Conservation (phyloP, 2,797 vertebrate species). For the Melanogrammus aeglefinus region DNA sequence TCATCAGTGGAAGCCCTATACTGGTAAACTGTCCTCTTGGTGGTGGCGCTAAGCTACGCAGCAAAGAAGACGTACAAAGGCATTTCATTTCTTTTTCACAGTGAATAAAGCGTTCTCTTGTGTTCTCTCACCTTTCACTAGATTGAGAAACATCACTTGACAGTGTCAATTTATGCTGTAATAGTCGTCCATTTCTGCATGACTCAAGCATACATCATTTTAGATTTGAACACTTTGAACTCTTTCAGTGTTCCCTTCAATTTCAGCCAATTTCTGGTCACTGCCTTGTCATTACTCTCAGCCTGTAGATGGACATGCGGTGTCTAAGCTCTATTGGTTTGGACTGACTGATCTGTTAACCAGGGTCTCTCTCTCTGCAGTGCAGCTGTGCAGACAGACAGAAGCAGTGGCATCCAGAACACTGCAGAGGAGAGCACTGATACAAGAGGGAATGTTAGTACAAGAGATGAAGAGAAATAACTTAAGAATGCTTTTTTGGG, state of each 20-base stretch:
- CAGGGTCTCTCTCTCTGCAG: conserved; percentile 69
- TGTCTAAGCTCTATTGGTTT: conserved; percentile 50
- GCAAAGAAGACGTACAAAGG: background rate
- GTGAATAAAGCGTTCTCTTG: background rate
- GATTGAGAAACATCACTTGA: background rate
- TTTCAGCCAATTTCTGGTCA: background rate
- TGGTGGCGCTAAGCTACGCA: background rate
- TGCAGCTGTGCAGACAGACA: conserved; percentile 64
- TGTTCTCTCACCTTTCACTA: background rate
- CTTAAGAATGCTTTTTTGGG: background rate
- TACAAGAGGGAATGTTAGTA: background rate
- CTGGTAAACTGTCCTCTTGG: no score
- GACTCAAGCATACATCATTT: background rate
- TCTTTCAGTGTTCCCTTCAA: background rate
- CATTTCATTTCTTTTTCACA: background rate
- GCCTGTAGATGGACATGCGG: background rate
- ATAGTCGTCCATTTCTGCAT: background rate
- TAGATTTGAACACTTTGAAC: background rate
- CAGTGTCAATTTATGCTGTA: background rate
- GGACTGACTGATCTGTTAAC: conserved; percentile 34
- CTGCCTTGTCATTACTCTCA: background rate
- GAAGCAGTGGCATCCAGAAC: conserved; percentile 56
- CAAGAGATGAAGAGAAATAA: background rate
- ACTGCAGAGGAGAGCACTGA: conserved; percentile 34
- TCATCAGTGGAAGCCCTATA: conserved; percentile 3